These are phyloP conservation scores for Chionomys nivalis DNA, from an alignment of 2,113 vertebrate genomes.

Conservation along the genomic window DNA sequence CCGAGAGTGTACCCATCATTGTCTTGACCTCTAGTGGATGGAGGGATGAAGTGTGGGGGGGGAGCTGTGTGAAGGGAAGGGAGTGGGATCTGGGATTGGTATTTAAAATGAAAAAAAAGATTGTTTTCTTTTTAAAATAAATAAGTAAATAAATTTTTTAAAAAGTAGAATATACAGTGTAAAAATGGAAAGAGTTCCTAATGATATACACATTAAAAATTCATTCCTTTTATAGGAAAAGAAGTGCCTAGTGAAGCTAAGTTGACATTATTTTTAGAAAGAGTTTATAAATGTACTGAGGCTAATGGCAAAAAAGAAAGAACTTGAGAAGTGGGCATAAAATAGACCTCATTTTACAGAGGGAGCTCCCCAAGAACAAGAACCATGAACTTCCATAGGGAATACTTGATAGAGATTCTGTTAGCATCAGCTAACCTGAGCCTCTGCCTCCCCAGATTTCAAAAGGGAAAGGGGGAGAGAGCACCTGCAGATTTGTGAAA, in stretches of 20 bases:
- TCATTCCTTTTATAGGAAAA: neutral
- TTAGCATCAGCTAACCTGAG: neutral
- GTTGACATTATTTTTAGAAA: neutral
- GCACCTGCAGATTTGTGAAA: neutral
- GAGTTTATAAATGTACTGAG: neutral
- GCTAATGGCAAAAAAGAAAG: neutral
- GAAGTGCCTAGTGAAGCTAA: neutral
- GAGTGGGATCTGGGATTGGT: too few species aligned
- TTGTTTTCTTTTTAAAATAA: too few species aligned
- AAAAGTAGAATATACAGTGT: neutral
- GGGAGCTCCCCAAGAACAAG: neutral
- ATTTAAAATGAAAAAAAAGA: too few species aligned
- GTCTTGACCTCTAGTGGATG: too few species aligned
- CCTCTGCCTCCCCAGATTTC: neutral
- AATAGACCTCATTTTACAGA: neutral
- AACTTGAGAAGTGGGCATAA: neutral
- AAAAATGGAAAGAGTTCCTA: neutral
- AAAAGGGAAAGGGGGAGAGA: neutral
- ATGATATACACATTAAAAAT: neutral
- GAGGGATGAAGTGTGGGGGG: too few species aligned
- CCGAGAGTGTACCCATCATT: too few species aligned
- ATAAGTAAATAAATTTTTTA: neutral
- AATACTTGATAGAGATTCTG: neutral
- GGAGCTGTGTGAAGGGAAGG: too few species aligned
- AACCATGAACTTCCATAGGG: accelerated